These are phyloP conservation scores for Acleris literana DNA, from an alignment of 2,888 invertebrate genomes.

Conservation along the genomic window DNA sequence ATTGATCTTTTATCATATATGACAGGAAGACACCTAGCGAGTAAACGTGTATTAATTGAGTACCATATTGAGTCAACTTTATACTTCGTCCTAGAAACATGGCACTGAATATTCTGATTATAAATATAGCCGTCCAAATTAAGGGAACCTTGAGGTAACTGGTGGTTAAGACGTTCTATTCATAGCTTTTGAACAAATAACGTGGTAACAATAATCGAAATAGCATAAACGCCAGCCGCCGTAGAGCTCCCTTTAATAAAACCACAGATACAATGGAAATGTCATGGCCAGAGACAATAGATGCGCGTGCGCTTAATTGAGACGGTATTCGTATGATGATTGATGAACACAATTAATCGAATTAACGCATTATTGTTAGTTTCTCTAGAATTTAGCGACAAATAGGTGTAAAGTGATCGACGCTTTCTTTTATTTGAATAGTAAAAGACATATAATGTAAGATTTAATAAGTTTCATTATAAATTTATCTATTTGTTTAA, in stretches of 20 bases:
- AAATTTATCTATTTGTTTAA: too few species aligned
- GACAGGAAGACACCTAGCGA: conserved; percentile 19
- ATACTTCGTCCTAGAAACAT: too few species aligned
- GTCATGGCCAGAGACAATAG: conserved; percentile 26
- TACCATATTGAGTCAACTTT: too few species aligned
- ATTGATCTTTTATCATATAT: conserved; percentile 10
- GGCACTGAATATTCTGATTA: too few species aligned
- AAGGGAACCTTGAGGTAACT: too few species aligned
- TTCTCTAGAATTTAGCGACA: conserved; percentile 7
- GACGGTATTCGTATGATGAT: neutral
- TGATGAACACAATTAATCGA: neutral
- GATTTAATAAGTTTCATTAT: neutral
- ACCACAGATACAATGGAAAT: conserved; percentile 26
- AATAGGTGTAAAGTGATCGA: conserved; percentile 9
- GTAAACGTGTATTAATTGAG: neutral
- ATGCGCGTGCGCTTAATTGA: neutral
- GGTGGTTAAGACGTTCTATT: too few species aligned
- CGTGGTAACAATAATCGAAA: too few species aligned
- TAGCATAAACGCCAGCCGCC: too few species aligned
- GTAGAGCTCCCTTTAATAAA: neutral
- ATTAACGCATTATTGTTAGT: conserved; percentile 11
- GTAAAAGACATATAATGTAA: neutral
- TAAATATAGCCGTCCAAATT: too few species aligned
- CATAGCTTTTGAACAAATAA: too few species aligned
- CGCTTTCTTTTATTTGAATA: conserved; percentile 8